A percentile compares a stretch with the other conserved stretches of the same genome.
Conservation (phyloP, 1,140 invertebrate genomes). For the Mya arenaria region DNA sequence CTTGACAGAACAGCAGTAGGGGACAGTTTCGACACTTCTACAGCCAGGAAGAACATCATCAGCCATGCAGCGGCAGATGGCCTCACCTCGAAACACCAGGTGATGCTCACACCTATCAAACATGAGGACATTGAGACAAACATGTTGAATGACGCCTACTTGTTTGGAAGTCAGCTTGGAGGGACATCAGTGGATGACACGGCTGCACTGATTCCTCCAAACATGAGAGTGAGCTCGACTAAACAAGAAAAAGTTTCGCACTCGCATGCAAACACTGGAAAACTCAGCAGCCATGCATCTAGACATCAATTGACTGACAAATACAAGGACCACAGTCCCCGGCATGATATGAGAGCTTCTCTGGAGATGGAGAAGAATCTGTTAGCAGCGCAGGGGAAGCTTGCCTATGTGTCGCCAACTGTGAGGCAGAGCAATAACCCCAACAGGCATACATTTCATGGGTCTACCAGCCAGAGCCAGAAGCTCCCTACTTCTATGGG, state of each 20-base stretch:
- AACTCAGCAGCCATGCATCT: constrained; percentile 1
- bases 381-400: constrained; percentile 75
- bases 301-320: constrained; percentile 10
- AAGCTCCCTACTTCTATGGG: constrained; percentile 37
- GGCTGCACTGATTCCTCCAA: constrained; percentile 46
- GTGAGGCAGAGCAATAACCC: constrained; percentile 67
- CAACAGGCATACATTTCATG: constrained; percentile 42
- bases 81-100: constrained; percentile 55
- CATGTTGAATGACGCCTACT: constrained; percentile 38
- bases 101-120: constrained; percentile 73
- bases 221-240: constrained; percentile 43
- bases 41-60: constrained; percentile 73
- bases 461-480: constrained; percentile 48
- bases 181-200: constrained; percentile 43
- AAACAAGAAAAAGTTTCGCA: constrained; percentile 66
- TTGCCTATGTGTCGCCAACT: constrained; percentile 77
- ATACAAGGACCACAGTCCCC: constrained; percentile 65
- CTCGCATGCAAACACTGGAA: constrained; percentile 13
- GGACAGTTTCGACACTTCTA: constrained; percentile 39
- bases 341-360: constrained; percentile 65
- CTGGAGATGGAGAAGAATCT: constrained; percentile 72
- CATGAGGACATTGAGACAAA: constrained; percentile 68
- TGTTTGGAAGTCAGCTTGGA: constrained; percentile 50
- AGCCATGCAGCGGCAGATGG: constrained; percentile 92
- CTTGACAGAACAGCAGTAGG: constrained; percentile 4